A percentile compares a stretch with the other conserved stretches of the same genome.
Conservation (phyloP, 2,888 invertebrate species). For the Ophion slaviceki region DNA sequence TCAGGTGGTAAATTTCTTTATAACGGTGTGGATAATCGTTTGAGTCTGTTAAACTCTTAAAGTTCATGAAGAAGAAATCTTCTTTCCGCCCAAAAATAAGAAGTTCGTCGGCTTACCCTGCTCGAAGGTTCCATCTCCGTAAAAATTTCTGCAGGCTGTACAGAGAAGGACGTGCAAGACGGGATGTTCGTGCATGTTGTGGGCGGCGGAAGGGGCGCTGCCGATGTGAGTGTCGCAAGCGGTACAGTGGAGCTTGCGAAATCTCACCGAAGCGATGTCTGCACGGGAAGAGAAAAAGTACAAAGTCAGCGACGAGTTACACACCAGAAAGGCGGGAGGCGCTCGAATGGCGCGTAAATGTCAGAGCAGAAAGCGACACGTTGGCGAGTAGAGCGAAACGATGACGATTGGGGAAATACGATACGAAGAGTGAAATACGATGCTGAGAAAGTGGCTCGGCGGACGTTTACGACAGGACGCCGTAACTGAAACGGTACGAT, state of each 20-base stretch:
- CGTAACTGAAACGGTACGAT: constrained; percentile 29
- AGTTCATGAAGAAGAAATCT: too few species aligned
- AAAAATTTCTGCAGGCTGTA: constrained; percentile 90
- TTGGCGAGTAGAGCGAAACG: background rate
- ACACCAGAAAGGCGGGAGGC: background rate
- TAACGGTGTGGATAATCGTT: too few species aligned
- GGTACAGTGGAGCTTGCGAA: constrained; percentile 89
- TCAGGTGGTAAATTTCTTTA: too few species aligned
- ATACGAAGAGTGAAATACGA: background rate
- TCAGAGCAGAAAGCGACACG: too few species aligned
- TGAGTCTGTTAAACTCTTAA: background rate
- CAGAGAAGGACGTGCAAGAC: constrained; percentile 90
- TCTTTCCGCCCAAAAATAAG: too few species aligned
- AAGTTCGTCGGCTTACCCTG: constrained; percentile 84
- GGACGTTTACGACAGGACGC: background rate
- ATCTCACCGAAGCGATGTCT: constrained; percentile 87
- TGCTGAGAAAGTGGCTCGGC: background rate
- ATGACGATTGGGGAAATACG: background rate
- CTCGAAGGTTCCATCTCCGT: constrained; percentile 92
- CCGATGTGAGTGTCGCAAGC: constrained; percentile 91
- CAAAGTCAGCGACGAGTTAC: background rate
- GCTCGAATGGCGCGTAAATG: too few species aligned
- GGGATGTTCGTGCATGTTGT: constrained; percentile 89
- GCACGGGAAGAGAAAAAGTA: background rate
- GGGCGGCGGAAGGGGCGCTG: constrained; percentile 87